A percentile compares a stretch with the other conserved stretches of the same genome.
Conservation (phyloP, 2,797 vertebrate genomes). For the Ceryle rudis region DNA sequence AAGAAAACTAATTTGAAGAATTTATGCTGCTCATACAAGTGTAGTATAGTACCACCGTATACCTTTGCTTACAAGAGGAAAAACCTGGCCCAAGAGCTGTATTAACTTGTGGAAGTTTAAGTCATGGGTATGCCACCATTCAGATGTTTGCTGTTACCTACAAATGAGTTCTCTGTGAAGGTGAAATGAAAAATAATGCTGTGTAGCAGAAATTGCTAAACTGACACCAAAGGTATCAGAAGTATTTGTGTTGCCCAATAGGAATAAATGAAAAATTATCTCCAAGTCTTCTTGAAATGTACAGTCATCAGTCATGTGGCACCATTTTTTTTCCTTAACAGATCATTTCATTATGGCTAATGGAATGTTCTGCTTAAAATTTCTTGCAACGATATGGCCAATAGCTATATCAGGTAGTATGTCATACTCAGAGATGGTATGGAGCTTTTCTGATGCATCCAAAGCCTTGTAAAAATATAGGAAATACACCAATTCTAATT, state of each 20-base stretch:
- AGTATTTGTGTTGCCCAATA: neutral
- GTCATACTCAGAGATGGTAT: fast-evolving
- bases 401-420: neutral
- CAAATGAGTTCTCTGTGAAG: neutral
- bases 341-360: neutral
- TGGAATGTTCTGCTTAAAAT: neutral
- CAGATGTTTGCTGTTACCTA: neutral
- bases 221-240: fast-evolving
- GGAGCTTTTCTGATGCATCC: neutral
- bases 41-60: neutral
- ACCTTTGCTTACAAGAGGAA: neutral
- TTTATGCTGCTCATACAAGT: neutral
- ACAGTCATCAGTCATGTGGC: neutral
- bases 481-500: neutral
- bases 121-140: neutral
- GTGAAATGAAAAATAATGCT: neutral
- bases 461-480: neutral
- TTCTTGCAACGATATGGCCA: neutral
- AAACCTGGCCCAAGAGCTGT: neutral
- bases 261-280: neutral
- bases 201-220: neutral
- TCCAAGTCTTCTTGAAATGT: neutral
- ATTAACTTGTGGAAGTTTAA: neutral
- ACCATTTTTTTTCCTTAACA: neutral
- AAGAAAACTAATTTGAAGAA: neutral